These are phyloP conservation scores for Eubasilissa regina DNA, from an alignment of 1,140 invertebrate species.

Conservation along the genomic window DNA sequence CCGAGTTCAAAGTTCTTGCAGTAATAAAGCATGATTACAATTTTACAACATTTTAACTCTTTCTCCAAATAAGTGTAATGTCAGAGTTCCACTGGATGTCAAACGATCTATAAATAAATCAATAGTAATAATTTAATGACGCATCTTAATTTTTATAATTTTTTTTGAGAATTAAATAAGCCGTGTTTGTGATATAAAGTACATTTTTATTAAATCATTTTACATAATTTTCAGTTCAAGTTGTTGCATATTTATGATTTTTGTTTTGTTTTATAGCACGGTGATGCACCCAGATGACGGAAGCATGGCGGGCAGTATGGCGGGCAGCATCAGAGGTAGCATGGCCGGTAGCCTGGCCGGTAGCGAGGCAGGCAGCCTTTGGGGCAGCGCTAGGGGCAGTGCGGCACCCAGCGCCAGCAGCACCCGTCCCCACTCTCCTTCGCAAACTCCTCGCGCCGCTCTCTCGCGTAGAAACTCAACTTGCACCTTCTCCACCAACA, in stretches of 20 bases:
- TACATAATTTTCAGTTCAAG: too few relatives aligned
- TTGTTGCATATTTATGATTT: not conserved
- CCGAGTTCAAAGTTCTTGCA: too few relatives aligned
- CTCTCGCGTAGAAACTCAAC: conserved; percentile 81
- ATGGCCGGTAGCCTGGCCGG: conserved; percentile 74
- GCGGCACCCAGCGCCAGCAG: conserved; percentile 65
- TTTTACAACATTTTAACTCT: too few relatives aligned
- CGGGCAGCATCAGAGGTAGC: conserved; percentile 73
- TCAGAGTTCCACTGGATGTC: too few relatives aligned
- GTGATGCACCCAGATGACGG: conserved; percentile 89
- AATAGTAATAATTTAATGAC: too few relatives aligned
- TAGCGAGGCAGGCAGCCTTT: conserved; percentile 69
- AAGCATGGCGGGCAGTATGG: conserved; percentile 74
- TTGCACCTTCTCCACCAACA: conserved; percentile 85
- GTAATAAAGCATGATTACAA: too few relatives aligned
- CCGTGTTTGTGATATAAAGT: too few relatives aligned
- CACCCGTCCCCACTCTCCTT: conserved; percentile 66
- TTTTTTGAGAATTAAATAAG: too few relatives aligned
- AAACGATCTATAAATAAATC: too few relatives aligned
- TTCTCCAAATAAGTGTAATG: too few relatives aligned
- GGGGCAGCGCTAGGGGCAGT: conserved; percentile 71
- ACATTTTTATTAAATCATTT: too few relatives aligned
- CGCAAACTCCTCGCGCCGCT: conserved; percentile 72
- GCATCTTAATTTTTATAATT: too few relatives aligned
- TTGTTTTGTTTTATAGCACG: conserved; percentile 71